A percentile compares a stretch with the other conserved stretches of the same genome.
Evolutionary conservation across 2,113 vertebrate genomes (phyloP).

Genomic region (Pungitius pungitius): DNA sequence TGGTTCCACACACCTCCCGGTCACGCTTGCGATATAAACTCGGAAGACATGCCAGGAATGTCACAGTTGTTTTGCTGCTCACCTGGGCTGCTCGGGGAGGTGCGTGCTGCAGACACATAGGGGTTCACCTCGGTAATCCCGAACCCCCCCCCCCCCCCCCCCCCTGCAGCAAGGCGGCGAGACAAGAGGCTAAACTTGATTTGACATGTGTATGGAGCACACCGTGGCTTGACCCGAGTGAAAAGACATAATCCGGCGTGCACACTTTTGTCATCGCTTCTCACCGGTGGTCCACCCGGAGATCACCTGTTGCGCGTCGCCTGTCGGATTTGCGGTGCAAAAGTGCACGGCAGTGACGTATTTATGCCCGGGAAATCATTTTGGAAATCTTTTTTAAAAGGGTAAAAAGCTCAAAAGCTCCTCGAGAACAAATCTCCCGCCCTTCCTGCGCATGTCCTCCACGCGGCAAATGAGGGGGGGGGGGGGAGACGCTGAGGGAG

Average conservation of each 20-base stretch:
- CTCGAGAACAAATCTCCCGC: background rate
- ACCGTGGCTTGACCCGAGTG: conserved; percentile 41
- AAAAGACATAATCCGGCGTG: conserved; percentile 35
- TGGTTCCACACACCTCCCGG: conserved; percentile 74
- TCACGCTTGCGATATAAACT: conserved; percentile 72
- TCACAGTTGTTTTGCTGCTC: conserved; percentile 62
- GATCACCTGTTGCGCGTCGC: conserved; percentile 26
- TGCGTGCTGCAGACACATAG: conserved; percentile 62
- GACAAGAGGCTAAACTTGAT: conserved; percentile 60
- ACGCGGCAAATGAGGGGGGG: too few relatives aligned
- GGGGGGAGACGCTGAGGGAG: too few relatives aligned
- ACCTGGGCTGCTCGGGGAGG: conserved; percentile 67
- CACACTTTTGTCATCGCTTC: conserved; percentile 48
- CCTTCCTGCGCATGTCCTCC: conserved; percentile 7
- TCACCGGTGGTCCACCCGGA: conserved; percentile 62
- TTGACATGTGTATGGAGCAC: conserved; percentile 58
- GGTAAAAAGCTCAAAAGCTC: background rate
- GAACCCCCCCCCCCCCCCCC: background rate
- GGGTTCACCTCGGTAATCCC: conserved; percentile 66
- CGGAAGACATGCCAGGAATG: conserved; percentile 75
- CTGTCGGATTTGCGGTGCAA: background rate
- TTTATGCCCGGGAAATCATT: conserved; percentile 1
- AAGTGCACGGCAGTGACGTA: background rate
- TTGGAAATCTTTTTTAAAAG: background rate
- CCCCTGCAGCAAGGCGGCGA: conserved; percentile 1